A percentile compares a stretch with the other conserved stretches of the same genome.
Conservation (phyloP, 2,888 invertebrate species). For the Clostera curtula region DNA sequence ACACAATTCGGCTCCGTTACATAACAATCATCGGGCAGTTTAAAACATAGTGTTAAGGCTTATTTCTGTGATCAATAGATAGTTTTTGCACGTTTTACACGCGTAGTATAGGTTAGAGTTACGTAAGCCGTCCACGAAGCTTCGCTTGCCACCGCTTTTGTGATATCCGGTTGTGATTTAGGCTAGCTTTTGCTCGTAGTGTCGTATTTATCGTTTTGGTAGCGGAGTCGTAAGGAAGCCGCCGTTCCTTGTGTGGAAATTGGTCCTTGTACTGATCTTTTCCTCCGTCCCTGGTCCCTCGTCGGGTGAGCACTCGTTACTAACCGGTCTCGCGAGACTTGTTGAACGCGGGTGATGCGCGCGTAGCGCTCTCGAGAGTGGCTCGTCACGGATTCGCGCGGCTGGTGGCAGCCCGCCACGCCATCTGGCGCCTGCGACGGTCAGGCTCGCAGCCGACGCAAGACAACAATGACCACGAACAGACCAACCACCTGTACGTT, state of each 20-base stretch:
- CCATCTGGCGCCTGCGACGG: constrained; percentile 80
- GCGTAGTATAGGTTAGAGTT: constrained; percentile 59
- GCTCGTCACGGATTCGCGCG: constrained; percentile 82
- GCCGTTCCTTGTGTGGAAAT: constrained; percentile 37
- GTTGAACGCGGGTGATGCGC: constrained; percentile 56
- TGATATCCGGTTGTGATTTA: constrained; percentile 74
- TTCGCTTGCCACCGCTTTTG: constrained; percentile 71
- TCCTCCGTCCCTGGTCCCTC: constrained; percentile 27
- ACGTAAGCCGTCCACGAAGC: constrained; percentile 73
- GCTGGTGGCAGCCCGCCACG: constrained; percentile 82
- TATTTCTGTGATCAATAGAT: constrained; percentile 65
- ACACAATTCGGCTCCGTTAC: constrained; percentile 63
- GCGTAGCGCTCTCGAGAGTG: constrained; percentile 69
- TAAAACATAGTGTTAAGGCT: constrained; percentile 65
- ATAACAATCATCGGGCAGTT: constrained; percentile 54
- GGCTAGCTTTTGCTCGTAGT: constrained; percentile 68
- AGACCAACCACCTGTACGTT: constrained; percentile 73
- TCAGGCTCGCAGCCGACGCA: constrained; percentile 70
- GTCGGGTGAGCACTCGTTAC: constrained; percentile 37
- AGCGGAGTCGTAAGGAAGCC: constrained; percentile 40
- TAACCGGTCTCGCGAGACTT: constrained; percentile 36
- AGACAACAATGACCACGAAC: constrained; percentile 70
- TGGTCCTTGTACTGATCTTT: constrained; percentile 24
- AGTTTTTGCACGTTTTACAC: constrained; percentile 67
- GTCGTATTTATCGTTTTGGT: constrained; percentile 15